Base-by-base conservation (phyloP, 2,797 vertebrate species). In the Erpetoichthys calabaricus region DNA sequence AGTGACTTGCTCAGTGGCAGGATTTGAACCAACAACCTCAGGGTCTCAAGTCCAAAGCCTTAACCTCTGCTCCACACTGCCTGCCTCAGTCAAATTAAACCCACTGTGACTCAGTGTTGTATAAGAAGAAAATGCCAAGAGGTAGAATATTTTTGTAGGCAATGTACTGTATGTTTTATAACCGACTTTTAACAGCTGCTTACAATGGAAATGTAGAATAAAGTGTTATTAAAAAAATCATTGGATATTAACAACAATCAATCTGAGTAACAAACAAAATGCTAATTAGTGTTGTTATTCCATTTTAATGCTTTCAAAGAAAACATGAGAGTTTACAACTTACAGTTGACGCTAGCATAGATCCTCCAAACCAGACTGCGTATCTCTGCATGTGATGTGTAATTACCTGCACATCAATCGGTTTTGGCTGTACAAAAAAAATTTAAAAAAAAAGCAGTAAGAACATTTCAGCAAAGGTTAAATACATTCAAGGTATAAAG, bases 301-400 rank as follows among this genome's bases (percentile, higher is more conserved):
- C 25, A 42, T 47, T n/a, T 44, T 44, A 56, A 49, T 10, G 44
- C 5, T 55, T 47, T 56, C 25, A 60, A n/a, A 43, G 6, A 6
- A 45, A n/a, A 44, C 44, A 52, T 51, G 43, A 25, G 60, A 51
- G 3, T 4, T 9, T 4, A 4, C 25, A 59, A 91, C 91, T 91
- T 76, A 98, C 95, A 59, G 94, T 99, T 60, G 96, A 98, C 56
- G 94, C 94, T 81, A 98, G 70, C 96, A 99, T 98, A 45, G 96
- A 99, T 60, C 94, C 94, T 79, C 96, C 94, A 67, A 99, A 99
- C 96, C 96, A 99, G 72, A 99, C 96, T 2, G 94, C 96, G 0
- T 98, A 99, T 75, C 96, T 83, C 72, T 99, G 95, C 94, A 99
- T 99, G 77, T 97, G 94, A 69, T 97, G 95, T 3, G 94, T 97